Evolutionary conservation across 2,888 invertebrate species (phyloP).

Genomic region (Tineola bisselliella): DNA sequence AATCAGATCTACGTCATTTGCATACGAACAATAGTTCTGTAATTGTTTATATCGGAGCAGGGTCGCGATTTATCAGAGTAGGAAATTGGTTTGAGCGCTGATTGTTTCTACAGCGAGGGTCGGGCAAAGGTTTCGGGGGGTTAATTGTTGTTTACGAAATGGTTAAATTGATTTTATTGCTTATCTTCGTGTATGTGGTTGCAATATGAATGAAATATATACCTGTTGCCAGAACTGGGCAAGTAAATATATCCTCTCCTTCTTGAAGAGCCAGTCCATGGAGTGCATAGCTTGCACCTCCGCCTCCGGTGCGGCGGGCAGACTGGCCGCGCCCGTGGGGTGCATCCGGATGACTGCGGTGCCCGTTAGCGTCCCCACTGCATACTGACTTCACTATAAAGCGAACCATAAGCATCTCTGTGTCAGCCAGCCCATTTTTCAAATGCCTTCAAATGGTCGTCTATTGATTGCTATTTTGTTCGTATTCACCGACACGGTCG

Average conservation of each 20-base stretch:
- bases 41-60: constrained; percentile 16
- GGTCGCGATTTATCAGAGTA: constrained; percentile 17
- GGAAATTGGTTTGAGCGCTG: constrained; percentile 16
- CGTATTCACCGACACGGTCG: constrained; percentile 17
- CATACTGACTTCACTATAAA: constrained; percentile 33
- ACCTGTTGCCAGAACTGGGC: constrained; percentile 98
- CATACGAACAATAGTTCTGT: constrained; percentile 21
- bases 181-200: background rate
- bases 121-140: constrained; percentile 13
- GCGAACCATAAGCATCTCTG: background rate
- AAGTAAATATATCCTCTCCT: constrained; percentile 92
- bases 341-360: constrained; percentile 72
- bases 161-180: constrained; percentile 15
- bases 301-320: constrained; percentile 85
- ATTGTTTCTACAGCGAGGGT: constrained; percentile 15
- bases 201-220: background rate
- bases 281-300: constrained; percentile 95
- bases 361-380: constrained; percentile 38
- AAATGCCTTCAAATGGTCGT: background rate
- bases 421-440: background rate
- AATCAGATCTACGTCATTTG: constrained; percentile 17
- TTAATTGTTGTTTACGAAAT: constrained; percentile 14
- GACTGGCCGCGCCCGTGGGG: constrained; percentile 76
- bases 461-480: constrained; percentile 1
- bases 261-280: constrained; percentile 97